Conservation (phyloP, 2,113 vertebrate genomes). For the Prochilodus magdalenae region DNA sequence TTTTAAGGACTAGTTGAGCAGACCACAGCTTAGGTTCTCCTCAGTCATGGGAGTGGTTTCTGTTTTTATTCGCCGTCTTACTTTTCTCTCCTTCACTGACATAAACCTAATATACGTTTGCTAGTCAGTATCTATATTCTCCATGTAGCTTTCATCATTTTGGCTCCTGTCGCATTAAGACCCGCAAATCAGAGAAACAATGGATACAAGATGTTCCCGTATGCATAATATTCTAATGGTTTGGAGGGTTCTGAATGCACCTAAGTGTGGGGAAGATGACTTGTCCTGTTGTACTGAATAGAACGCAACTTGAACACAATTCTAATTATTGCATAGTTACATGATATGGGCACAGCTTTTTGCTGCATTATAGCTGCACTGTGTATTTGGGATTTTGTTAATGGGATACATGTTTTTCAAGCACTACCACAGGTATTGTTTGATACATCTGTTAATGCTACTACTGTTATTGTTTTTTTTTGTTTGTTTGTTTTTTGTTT, state of each 20-base stretch:
- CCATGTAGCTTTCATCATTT: conserved; percentile 1
- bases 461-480: too few species aligned
- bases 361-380: background rate
- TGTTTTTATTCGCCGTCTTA: conserved; percentile 5
- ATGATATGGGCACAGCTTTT: too few species aligned
- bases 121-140: background rate
- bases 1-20: conserved; percentile 53
- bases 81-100: conserved; percentile 10
- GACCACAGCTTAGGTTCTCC: conserved; percentile 21
- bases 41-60: conserved; percentile 21
- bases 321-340: background rate
- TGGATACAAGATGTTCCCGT: background rate
- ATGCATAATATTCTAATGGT: background rate
- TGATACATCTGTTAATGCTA: too few species aligned
- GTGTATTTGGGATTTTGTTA: background rate
- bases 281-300: background rate
- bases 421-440: too few species aligned
- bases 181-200: background rate
- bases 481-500: too few species aligned
- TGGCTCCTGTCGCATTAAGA: background rate
- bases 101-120: conserved; percentile 7
- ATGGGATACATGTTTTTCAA: background rate
- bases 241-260: background rate
- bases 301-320: too few species aligned
- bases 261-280: background rate